These are phyloP conservation scores for Scolopax bukidnonensis DNA, from an alignment of 2,797 vertebrate species.

Conservation along the genomic window DNA sequence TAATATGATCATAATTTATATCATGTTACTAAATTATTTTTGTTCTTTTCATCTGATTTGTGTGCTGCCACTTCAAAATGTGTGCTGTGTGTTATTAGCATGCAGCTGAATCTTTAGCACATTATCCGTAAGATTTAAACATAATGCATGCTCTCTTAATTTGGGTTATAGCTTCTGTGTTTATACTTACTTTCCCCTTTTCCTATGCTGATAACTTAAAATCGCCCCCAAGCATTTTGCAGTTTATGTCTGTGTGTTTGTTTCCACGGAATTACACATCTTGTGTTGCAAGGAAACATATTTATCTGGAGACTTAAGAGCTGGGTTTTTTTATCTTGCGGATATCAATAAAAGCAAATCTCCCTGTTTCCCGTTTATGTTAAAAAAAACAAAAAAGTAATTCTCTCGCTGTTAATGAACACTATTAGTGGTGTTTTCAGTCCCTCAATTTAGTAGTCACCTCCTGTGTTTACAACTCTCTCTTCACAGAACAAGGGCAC, in stretches of 20 bases:
- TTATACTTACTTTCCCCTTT: constrained; percentile 59
- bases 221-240: constrained; percentile 34
- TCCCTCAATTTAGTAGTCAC: constrained; percentile 14
- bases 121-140: constrained; percentile 50
- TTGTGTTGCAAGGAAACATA: not conserved
- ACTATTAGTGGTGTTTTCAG: constrained; percentile 22
- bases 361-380: not conserved
- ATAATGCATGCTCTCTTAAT: constrained; percentile 57
- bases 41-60: not conserved
- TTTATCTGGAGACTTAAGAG: constrained; percentile 15
- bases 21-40: not conserved
- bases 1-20: not conserved
- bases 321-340: not conserved
- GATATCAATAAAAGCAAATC: constrained; percentile 21
- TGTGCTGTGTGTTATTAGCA: constrained; percentile 31
- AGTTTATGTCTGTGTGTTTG: constrained; percentile 9
- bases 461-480: constrained; percentile 30
- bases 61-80: not conserved
- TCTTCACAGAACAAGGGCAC: constrained; percentile 18
- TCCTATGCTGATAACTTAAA: constrained; percentile 13
- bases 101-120: constrained; percentile 59
- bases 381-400: not conserved
- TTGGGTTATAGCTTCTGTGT: constrained; percentile 56
- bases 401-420: constrained; percentile 18
- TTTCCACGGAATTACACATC: constrained; percentile 34